A percentile compares a stretch with the other conserved stretches of the same genome.
Conservation (phyloP, 2,113 vertebrate genomes). For the Struthio camelus region DNA sequence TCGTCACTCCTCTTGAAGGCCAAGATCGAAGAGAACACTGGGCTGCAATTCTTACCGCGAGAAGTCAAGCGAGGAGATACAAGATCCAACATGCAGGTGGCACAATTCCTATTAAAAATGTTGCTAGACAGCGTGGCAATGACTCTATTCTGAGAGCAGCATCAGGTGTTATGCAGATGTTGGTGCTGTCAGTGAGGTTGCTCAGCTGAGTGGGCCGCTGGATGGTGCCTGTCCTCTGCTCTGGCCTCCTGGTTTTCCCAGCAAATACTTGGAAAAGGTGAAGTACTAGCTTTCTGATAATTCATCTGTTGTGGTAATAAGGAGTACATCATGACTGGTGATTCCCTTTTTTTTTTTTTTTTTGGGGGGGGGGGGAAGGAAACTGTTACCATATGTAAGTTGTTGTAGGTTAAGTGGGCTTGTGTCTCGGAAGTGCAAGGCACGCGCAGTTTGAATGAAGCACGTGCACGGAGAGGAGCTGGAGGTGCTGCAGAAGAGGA, state of each 20-base stretch:
- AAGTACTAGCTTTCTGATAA: neutral
- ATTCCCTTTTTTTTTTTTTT: neutral
- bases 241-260: neutral
- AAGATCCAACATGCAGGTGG: neutral
- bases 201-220: neutral
- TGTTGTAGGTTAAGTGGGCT: neutral
- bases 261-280: too few relatives aligned
- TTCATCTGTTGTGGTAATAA: neutral
- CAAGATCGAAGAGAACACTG: neutral
- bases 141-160: neutral
- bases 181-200: neutral
- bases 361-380: too few relatives aligned
- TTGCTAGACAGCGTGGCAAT: neutral
- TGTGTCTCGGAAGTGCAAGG: neutral
- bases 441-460: too few relatives aligned
- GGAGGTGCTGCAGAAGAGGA: neutral
- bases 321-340: neutral
- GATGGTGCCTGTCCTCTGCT: neutral
- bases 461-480: neutral
- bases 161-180: neutral
- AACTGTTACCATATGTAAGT: neutral
- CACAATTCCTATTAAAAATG: fast-evolving
- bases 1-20: neutral
- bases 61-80: neutral
- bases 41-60: neutral